Conservation (phyloP, 2,113 vertebrate genomes). For the Zeus faber region DNA sequence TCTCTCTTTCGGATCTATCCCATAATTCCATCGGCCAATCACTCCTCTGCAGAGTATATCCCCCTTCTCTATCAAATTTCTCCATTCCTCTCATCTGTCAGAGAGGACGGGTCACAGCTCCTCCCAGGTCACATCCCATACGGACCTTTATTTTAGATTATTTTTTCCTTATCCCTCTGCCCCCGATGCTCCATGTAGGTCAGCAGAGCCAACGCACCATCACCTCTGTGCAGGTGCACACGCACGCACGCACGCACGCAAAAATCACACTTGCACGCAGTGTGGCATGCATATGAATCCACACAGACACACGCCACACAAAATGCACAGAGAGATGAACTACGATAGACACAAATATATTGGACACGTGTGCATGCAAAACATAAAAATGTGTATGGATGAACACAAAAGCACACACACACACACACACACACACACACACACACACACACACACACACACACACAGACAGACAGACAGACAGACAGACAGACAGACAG, state of each 20-base stretch:
- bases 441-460: slow-evolving; percentile 12
- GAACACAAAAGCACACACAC: slow-evolving; percentile 6
- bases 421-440: slow-evolving; percentile 11
- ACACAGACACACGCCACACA: background rate
- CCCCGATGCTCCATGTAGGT: slow-evolving; percentile 72
- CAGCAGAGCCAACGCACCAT: slow-evolving; percentile 62
- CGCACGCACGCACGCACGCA: background rate
- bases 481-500: no score
- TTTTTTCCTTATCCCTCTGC: slow-evolving; percentile 53
- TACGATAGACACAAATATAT: no score
- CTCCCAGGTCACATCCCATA: slow-evolving; percentile 38
- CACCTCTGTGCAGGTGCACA: background rate
- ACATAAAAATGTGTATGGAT: no score
- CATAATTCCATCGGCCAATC: no score
- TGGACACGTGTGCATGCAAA: no score
- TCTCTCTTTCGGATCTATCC: background rate
- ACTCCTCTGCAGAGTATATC: background rate
- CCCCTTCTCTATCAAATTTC: background rate
- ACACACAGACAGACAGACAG: no score
- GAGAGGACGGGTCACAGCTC: slow-evolving; percentile 14
- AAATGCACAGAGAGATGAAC: background rate
- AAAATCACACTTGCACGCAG: background rate
- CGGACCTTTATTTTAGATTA: slow-evolving; percentile 37
- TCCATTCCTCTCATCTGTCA: background rate
- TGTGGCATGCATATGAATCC: no score